A percentile compares a stretch with the other conserved stretches of the same genome.
Conservation (phyloP, 2,888 invertebrate genomes). For the Rosalia funebris region DNA sequence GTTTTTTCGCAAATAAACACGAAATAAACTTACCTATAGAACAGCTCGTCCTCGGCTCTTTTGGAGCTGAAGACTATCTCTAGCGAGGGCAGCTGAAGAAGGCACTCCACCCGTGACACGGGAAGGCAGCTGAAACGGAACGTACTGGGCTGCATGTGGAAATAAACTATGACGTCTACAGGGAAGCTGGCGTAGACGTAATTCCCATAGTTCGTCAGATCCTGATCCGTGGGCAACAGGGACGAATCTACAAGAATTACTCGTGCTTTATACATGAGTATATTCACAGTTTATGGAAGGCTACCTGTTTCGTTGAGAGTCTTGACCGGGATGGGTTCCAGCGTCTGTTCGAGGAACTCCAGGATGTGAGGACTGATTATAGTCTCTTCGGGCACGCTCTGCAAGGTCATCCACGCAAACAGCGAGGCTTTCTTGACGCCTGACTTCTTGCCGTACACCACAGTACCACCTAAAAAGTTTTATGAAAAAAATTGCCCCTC, state of each 20-base stretch:
- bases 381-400: constrained; percentile 97
- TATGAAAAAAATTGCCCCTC: no score
- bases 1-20: no score
- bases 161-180: constrained; percentile 97
- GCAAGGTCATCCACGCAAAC: constrained; percentile 95
- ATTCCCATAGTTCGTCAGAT: constrained; percentile 75
- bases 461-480: constrained; percentile 16
- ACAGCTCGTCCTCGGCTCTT: constrained; percentile 78
- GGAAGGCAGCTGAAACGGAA: constrained; percentile 96
- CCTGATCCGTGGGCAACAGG: constrained; percentile 64
- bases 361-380: constrained; percentile 96
- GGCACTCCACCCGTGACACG: constrained; percentile 94
- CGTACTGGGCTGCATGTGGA: constrained; percentile 97
- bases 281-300: constrained; percentile 9
- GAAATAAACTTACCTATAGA: constrained; percentile 50
- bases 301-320: constrained; percentile 45
- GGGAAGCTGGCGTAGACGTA: constrained; percentile 95
- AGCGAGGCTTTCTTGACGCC: constrained; percentile 88
- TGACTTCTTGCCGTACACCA: constrained; percentile 40
- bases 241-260: constrained; percentile 50
- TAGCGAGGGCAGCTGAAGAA: constrained; percentile 94
- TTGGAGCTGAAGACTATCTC: constrained; percentile 97
- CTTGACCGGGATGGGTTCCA: constrained; percentile 88
- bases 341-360: constrained; percentile 95
- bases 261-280: no score